phyloP scores from a whole-genome alignment of 2,113 vertebrate genomes.

The Erinaceus europaeus region DNA sequence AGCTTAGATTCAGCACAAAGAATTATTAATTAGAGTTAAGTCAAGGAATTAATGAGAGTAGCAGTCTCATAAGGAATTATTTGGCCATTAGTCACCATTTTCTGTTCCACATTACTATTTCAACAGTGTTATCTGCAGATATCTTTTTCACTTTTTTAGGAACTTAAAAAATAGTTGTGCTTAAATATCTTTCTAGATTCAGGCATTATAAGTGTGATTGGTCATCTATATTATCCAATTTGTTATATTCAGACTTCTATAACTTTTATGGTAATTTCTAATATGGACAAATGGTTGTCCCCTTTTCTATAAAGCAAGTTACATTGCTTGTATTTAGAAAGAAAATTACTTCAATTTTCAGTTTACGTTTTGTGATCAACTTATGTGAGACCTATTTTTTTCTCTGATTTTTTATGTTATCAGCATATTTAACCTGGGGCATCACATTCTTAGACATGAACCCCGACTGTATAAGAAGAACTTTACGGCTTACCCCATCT shows the following conservation, averaged over 20 bases:
- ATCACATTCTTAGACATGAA: too few species aligned
- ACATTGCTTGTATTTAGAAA: background rate
- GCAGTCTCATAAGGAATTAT: background rate
- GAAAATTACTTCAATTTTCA: background rate
- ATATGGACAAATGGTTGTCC: background rate
- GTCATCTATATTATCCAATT: background rate
- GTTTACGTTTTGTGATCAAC: background rate
- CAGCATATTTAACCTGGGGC: too few species aligned
- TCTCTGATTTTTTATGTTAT: too few species aligned
- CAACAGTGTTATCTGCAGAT: background rate
- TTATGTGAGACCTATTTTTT: too few species aligned
- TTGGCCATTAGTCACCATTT: background rate
- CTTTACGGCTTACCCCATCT: too few species aligned
- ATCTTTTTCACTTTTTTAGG: background rate
- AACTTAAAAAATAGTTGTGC: background rate
- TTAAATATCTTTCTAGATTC: slow-evolving; percentile 24
- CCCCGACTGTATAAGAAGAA: too few species aligned
- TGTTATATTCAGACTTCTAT: background rate
- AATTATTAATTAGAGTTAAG: slow-evolving; percentile 28
- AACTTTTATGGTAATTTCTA: background rate
- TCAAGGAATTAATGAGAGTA: background rate
- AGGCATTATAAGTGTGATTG: background rate
- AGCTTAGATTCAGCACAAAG: background rate
- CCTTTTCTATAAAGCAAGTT: background rate
- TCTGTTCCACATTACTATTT: slow-evolving; percentile 19